These are phyloP conservation scores for Hirtodrosophila trivittata DNA, from an alignment of 2,888 invertebrate genomes.

Conservation along the genomic window DNA sequence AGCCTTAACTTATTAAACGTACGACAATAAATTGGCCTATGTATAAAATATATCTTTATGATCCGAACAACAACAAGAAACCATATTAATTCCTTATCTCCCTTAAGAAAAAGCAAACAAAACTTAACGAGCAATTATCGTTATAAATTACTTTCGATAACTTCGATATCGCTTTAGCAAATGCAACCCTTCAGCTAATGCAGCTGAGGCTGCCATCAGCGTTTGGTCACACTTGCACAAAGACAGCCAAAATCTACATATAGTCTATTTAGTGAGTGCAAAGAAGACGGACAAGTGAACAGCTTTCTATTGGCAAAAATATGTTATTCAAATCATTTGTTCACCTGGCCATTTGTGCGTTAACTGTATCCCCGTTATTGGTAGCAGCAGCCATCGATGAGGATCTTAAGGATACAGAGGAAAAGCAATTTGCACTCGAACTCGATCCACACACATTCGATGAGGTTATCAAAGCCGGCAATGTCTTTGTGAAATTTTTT, in stretches of 20 bases:
- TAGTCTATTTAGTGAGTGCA: conserved; percentile 31
- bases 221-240: conserved; percentile 38
- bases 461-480: conserved; percentile 86
- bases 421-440: conserved; percentile 82
- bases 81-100: too few relatives aligned
- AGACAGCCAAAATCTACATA: conserved; percentile 6
- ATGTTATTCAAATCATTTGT: conserved; percentile 60
- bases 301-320: conserved; percentile 14
- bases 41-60: too few relatives aligned
- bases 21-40: too few relatives aligned
- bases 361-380: conserved; percentile 41
- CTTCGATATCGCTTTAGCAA: too few relatives aligned
- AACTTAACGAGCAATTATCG: too few relatives aligned
- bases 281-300: conserved; percentile 7
- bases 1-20: too few relatives aligned
- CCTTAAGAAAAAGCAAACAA: too few relatives aligned
- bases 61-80: too few relatives aligned
- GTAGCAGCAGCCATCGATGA: conserved; percentile 33
- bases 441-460: conserved; percentile 86
- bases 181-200: too few relatives aligned
- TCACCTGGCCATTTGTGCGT: conserved; percentile 50
- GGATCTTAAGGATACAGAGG: conserved; percentile 45
- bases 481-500: conserved; percentile 91
- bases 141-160: too few relatives aligned
- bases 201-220: too few relatives aligned